phyloP scores from a whole-genome alignment of 2,113 vertebrate species.

The Spilogale gracilis region DNA sequence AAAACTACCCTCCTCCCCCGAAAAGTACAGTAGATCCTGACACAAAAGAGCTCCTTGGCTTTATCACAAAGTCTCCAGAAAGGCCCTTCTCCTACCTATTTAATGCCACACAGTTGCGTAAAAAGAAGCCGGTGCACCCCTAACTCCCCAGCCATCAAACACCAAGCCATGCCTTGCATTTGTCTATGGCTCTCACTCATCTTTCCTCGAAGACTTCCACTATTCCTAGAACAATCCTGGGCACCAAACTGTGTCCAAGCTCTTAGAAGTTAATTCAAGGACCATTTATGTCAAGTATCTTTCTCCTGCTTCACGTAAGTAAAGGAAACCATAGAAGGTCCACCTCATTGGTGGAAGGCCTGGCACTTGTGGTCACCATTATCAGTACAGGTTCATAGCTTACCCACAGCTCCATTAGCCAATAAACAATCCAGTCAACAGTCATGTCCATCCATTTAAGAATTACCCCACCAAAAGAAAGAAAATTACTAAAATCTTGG shows the following conservation, averaged over 20 bases:
- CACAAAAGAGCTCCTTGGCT: not conserved
- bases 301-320: not conserved
- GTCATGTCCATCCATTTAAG: not conserved
- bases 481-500: not conserved
- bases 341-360: not conserved
- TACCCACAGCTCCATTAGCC: not conserved
- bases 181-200: not conserved
- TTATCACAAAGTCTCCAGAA: not conserved
- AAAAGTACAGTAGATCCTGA: not conserved
- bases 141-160: too few relatives aligned
- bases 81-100: not conserved
- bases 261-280: not conserved
- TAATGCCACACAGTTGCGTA: not conserved
- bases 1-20: not conserved
- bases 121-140: not conserved
- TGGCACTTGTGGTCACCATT: not conserved
- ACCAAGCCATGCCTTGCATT: not conserved
- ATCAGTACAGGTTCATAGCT: not conserved
- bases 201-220: not conserved
- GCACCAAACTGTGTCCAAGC: not conserved
- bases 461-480: conserved; percentile 31
- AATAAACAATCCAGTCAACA: not conserved
- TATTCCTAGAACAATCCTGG: not conserved
- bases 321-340: not conserved
- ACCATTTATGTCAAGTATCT: not conserved